phyloP scores from a whole-genome alignment of 23 tunicate species.

The Styela clava region DNA sequence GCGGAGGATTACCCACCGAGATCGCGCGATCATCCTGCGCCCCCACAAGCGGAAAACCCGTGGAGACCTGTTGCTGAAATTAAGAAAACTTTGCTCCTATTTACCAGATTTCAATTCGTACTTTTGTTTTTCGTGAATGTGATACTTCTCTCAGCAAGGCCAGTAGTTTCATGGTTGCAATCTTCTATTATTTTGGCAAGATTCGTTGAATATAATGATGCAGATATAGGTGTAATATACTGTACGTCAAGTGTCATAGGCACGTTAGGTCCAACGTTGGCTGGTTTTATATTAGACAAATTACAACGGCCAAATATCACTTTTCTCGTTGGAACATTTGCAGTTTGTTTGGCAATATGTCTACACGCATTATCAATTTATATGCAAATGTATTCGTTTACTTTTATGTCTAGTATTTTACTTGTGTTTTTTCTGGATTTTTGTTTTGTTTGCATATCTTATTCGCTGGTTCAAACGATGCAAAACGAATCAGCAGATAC shows the following conservation, averaged over 20 bases:
- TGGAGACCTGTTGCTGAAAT: background rate
- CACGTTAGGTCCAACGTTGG: background rate
- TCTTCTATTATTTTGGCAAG: constrained; percentile 7
- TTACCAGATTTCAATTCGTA: background rate
- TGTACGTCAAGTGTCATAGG: background rate
- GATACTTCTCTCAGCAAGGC: background rate
- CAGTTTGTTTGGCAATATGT: background rate
- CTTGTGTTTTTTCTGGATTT: constrained; percentile 9
- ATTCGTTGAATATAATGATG: constrained; percentile 2
- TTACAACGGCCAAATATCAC: background rate
- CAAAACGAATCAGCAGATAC: background rate
- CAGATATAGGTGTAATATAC: background rate
- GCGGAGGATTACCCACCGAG: background rate
- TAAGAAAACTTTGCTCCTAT: background rate
- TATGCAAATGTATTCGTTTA: background rate
- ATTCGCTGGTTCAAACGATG: constrained; percentile 3
- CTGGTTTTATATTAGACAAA: constrained; percentile 4
- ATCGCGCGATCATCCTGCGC: background rate
- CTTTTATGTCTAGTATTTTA: background rate
- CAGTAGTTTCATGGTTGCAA: background rate
- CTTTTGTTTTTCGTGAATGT: constrained; percentile 3
- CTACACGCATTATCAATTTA: background rate
- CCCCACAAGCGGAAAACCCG: background rate
- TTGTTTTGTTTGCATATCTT: constrained; percentile 9
- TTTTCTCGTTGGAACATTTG: background rate